Evolutionary conservation across 1,140 invertebrate species (phyloP).

Genomic region (Leptinotarsa undecemlineata): DNA sequence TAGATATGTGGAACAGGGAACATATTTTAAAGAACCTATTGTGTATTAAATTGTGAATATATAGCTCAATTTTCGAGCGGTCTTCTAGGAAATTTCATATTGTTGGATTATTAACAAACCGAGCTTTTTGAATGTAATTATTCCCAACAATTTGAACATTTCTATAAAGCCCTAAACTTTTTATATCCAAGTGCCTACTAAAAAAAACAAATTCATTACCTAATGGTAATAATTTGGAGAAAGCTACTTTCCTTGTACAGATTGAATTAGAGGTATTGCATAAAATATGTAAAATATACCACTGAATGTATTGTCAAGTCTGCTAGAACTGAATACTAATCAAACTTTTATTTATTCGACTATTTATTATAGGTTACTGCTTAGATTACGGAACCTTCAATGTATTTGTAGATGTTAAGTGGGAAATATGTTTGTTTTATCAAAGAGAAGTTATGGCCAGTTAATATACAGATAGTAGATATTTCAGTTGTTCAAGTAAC

Average conservation of each 20-base stretch:
- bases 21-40: background rate
- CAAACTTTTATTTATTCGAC: background rate
- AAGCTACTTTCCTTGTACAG: background rate
- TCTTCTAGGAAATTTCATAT: too few species aligned
- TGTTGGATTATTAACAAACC: too few species aligned
- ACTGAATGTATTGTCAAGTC: background rate
- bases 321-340: background rate
- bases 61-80: too few species aligned
- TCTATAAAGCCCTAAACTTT: background rate
- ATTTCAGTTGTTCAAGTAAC: too few species aligned
- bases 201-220: background rate
- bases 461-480: too few species aligned
- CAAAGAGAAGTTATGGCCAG: too few species aligned
- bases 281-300: background rate
- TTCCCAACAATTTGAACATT: too few species aligned
- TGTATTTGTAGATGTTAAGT: too few species aligned
- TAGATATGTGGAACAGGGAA: background rate
- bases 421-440: too few species aligned
- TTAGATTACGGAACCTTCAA: too few species aligned
- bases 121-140: too few species aligned
- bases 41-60: background rate
- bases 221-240: constrained; percentile 1
- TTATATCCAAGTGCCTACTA: background rate
- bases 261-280: background rate
- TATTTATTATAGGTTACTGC: background rate